Percentiles rank a stretch among this genome's conserved stretches.
Conservation (phyloP, 2,888 invertebrate species). For the Galeruca laticollis region DNA sequence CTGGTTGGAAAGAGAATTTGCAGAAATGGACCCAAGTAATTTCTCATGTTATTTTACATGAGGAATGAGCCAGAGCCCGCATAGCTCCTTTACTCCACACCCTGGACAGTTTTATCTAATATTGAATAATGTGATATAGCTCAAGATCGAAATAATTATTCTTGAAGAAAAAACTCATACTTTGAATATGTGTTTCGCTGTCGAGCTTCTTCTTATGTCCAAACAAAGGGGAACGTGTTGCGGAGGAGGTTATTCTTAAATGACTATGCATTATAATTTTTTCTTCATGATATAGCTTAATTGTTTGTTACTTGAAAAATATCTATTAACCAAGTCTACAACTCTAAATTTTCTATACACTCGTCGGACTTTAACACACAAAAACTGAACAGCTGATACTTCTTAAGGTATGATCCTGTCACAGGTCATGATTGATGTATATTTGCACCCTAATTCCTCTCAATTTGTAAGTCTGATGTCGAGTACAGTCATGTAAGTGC, state of each 20-base stretch:
- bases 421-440: conserved; percentile 29
- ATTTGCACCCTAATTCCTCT: conserved; percentile 36
- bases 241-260: no score
- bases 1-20: no score
- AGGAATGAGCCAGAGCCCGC: no score
- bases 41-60: no score
- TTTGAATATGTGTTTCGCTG: no score
- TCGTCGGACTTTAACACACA: conserved; percentile 18
- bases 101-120: no score
- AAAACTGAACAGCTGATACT: conserved; percentile 28
- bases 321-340: conserved; percentile 1
- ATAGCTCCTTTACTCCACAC: no score
- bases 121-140: no score
- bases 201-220: no score
- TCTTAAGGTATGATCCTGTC: conserved; percentile 32
- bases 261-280: neutral
- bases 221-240: neutral
- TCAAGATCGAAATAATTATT: no score
- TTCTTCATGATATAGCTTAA: neutral
- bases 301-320: conserved; percentile 2
- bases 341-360: conserved; percentile 8
- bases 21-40: no score
- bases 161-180: no score
- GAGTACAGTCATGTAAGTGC: conserved; percentile 31
- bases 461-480: conserved; percentile 32